A percentile compares a stretch with the other conserved stretches of the same genome.
These are phyloP conservation scores for Dromaius novaehollandiae DNA, from an alignment of 2,113 vertebrate genomes.

Conservation along the genomic window DNA sequence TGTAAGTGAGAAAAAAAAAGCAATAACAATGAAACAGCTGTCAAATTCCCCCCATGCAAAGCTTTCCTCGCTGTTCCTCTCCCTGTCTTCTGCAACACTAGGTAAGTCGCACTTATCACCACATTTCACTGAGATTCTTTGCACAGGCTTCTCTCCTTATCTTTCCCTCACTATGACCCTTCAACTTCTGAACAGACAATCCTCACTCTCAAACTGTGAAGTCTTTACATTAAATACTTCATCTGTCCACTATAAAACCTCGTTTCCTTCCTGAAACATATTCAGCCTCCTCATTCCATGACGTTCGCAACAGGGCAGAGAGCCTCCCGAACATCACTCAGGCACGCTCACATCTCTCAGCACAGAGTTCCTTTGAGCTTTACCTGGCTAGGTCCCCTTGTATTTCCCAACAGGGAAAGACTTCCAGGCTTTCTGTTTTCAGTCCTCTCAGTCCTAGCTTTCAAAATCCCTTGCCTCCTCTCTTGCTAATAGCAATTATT, in stretches of 20 bases:
- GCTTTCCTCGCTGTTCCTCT: not conserved
- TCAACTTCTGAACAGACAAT: not conserved
- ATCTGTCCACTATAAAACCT: conserved; percentile 10
- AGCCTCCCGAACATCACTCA: conserved; percentile 3
- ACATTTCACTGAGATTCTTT: not conserved
- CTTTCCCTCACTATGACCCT: not conserved
- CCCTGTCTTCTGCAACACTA: not conserved
- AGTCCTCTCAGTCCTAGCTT: not conserved
- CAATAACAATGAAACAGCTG: not conserved
- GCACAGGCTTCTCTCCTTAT: not conserved
- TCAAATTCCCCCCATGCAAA: not conserved
- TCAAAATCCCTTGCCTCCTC: not conserved
- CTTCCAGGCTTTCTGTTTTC: conserved; percentile 18
- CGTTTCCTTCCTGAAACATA: not conserved
- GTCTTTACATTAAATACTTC: not conserved
- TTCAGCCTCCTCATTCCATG: not conserved
- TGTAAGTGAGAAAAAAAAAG: not conserved
- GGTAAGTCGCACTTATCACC: not conserved
- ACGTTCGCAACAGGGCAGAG: not conserved
- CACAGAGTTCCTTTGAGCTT: not conserved
- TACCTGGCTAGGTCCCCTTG: not conserved
- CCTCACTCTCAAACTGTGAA: not conserved
- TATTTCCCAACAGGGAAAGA: not conserved
- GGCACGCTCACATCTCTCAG: not conserved
- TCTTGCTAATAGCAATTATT: conserved; percentile 25